phyloP scores from a whole-genome alignment of 2,888 invertebrate genomes.

The Anoncus sp. region DNA sequence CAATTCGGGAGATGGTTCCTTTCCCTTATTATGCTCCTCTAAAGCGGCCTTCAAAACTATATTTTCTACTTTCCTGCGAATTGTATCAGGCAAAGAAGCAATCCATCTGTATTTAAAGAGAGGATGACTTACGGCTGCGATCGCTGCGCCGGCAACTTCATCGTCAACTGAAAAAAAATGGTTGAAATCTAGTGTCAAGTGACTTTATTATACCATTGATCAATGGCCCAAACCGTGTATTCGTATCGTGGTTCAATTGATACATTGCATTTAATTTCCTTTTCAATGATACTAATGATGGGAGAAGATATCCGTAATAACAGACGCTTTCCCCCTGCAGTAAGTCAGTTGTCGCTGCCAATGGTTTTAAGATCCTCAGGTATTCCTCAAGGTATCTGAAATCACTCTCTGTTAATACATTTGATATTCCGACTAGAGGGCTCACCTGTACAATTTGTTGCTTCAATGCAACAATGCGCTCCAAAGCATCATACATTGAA shows the following conservation, averaged over 20 bases:
- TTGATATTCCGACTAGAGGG: constrained; percentile 12
- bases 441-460: constrained; percentile 19
- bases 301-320: constrained; percentile 52
- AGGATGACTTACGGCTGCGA: constrained; percentile 29
- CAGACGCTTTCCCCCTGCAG: constrained; percentile 40
- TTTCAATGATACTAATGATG: constrained; percentile 42
- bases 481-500: constrained; percentile 13
- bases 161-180: constrained; percentile 9
- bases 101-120: constrained; percentile 26
- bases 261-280: constrained; percentile 40
- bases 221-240: constrained; percentile 24
- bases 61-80: not conserved
- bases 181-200: constrained; percentile 1
- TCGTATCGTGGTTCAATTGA: constrained; percentile 2
- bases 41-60: constrained; percentile 1
- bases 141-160: constrained; percentile 17
- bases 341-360: constrained; percentile 50
- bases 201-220: constrained; percentile 4
- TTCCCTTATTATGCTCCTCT: not conserved
- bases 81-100: constrained; percentile 9
- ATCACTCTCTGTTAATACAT: constrained; percentile 29
- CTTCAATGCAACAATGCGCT: constrained; percentile 8
- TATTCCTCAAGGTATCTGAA: constrained; percentile 46
- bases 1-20: not conserved
- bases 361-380: constrained; percentile 39